A percentile compares a stretch with the other conserved stretches of the same genome.
phyloP scores from a whole-genome alignment of 1,140 invertebrate genomes.

The Drosophila nannoptera region DNA sequence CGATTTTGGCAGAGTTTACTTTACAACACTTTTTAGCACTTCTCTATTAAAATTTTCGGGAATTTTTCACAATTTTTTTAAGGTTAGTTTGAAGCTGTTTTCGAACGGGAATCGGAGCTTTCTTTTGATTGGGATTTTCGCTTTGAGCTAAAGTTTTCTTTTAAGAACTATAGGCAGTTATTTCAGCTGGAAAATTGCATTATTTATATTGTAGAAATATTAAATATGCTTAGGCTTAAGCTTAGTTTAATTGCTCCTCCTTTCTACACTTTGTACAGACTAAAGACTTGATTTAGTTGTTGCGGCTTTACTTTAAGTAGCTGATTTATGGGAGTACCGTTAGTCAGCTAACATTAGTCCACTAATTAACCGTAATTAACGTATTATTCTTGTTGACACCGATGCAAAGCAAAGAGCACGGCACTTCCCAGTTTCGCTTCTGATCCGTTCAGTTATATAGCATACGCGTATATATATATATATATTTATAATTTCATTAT shows the following conservation, averaged over 20 bases:
- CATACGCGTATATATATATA: neutral
- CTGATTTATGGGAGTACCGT: conserved; percentile 53
- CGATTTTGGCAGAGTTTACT: neutral
- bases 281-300: conserved; percentile 14
- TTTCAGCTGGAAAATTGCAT: neutral
- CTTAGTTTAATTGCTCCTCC: neutral
- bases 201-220: conserved; percentile 3
- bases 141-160: neutral
- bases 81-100: conserved; percentile 20
- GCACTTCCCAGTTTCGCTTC: conserved; percentile 56
- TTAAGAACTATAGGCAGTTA: conserved; percentile 4
- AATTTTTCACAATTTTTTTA: neutral
- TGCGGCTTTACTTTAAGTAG: conserved; percentile 7
- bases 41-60: neutral
- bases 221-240: conserved; percentile 3
- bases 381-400: conserved; percentile 65
- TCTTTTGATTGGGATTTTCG: neutral
- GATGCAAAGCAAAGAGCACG: conserved; percentile 40
- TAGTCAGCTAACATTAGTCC: conserved; percentile 44
- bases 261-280: conserved; percentile 57
- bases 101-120: neutral
- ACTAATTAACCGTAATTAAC: conserved; percentile 66
- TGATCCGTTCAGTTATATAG: conserved; percentile 13
- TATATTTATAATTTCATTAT: conserved; percentile 71
- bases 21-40: neutral